Base-by-base conservation (phyloP, 1,140 invertebrate species). In the Papilio dardanus region DNA sequence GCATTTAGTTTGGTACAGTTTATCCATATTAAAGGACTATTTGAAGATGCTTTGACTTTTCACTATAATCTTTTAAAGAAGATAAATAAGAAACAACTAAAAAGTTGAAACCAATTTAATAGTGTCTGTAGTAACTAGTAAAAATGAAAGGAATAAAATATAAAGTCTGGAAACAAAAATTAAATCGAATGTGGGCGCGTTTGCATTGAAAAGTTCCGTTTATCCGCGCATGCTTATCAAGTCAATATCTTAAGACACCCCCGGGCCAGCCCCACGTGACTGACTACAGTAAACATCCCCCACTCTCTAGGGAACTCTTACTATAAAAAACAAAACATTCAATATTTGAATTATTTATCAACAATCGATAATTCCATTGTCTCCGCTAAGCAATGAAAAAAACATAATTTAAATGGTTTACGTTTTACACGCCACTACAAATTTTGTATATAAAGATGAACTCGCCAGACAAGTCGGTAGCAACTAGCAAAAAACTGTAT, bases 201-300 rank as follows among this genome's bases (percentile, higher is more conserved):
- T 28, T 42, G 28, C 42, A 46, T 46, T 46, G 5, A 46, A 46
- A 4, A n/a, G 16, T n/a, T 19, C 16, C 1, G 6, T 19, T 50
- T 75, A 46, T 69, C 54, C 71, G 77, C 77, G 78, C 75, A 71
- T 76, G 79, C 21, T 67, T 75, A 76, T 75, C 71, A 54, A 58
- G 68, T 28, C 74, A 46, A 79, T 80, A 77, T 76, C 79, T 42
- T 77, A 77, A 77, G 75, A 71, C 69, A 76, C 74, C 71, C 74
- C 77, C 40, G 50, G 58, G 30, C 66, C n/a, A 74, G 28, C 58
- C 73, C 73, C 24, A 73, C 71, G 76, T 77, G 76, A 77, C 76
- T 77, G 50, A 14, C 66, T 77, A 33, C 73, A 71, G 67, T 77
- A 65, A 74, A 75, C 67, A 65, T 35, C 75, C 71, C 66, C 69